Evolutionary conservation across 2,797 vertebrate genomes (phyloP), one percentile per base, ranked within the genome.

Genomic region (Lycodopsis pacificus): DNA sequence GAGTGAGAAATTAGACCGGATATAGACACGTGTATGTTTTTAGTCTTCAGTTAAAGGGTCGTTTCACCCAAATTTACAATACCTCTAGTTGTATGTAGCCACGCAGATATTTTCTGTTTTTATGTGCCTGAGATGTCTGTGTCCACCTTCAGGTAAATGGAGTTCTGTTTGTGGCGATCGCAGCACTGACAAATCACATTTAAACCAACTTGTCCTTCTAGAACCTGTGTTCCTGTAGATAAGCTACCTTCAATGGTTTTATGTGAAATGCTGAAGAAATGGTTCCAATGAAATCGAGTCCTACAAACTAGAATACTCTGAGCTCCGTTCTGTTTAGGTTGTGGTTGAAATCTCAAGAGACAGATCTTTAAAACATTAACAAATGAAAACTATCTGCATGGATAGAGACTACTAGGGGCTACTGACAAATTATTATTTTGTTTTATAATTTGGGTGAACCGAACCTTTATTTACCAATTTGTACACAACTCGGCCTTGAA

Each of bases 1-100:
- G 40, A 96, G 97, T 86, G 98, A 99, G 92, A 99, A 99, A 86
- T 90, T 99, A 82, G 97, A 99, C 4, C 96, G 95, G 71, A 88
- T 99, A 83, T 99, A 99, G 93, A 90, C 30, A 67, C 22, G 0
- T 64, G 20, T 57, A 34, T 51, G 25, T 10, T 57, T 65, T 69
- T 56, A 51, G 22, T 82, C 49, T 62, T 53, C 20, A 63, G 13
- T 71, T 44, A 38, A 79, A 63, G 1, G 32, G 40, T 77, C 27
- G 7, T n/a, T 77, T 83, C 64, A 34, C 30, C 17, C n/a, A 74
- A 51, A 72, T 57, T 34, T 70, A 77, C 15, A 76, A 70, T 7
- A 5, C 14, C 17, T 58, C 65, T 32, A 15, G 36, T 32, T 19
- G 53, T 44, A 19, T 54, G 25, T 2, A 71, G 58, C 14, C 65